Conservation (phyloP, 2,888 invertebrate species). For the Autographa pulchrina region DNA sequence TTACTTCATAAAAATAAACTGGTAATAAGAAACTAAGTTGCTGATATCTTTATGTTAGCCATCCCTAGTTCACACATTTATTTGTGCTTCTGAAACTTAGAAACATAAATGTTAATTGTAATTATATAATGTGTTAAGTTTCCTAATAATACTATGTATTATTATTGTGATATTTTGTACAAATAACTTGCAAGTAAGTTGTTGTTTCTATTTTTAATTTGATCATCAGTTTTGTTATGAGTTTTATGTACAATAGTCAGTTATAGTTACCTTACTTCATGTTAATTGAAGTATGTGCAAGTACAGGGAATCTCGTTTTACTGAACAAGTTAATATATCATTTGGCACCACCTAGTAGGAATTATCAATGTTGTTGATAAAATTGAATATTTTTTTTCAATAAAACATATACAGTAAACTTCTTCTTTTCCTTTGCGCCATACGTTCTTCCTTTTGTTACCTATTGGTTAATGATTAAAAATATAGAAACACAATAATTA, state of each 20-base stretch:
- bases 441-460: neutral
- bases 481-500: neutral
- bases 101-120: constrained; percentile 41
- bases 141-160: constrained; percentile 74
- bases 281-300: constrained; percentile 82
- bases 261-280: constrained; percentile 67
- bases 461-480: neutral
- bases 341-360: constrained; percentile 75
- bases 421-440: constrained; percentile 53
- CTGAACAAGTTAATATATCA: constrained; percentile 80
- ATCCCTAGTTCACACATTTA: constrained; percentile 32
- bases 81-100: constrained; percentile 47
- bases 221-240: constrained; percentile 51
- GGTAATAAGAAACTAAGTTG: constrained; percentile 33
- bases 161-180: constrained; percentile 87
- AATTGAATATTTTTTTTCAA: constrained; percentile 85
- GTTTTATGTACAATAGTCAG: constrained; percentile 49
- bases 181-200: constrained; percentile 82
- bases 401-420: constrained; percentile 78
- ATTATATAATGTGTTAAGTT: constrained; percentile 61
- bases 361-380: constrained; percentile 81
- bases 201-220: constrained; percentile 65
- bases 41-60: constrained; percentile 36
- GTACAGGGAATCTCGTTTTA: constrained; percentile 78
- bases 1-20: constrained; percentile 29